A percentile compares a stretch with the other conserved stretches of the same genome.
Evolutionary conservation across 2,113 vertebrate genomes (phyloP).

Genomic region (Thomomys bottae): DNA sequence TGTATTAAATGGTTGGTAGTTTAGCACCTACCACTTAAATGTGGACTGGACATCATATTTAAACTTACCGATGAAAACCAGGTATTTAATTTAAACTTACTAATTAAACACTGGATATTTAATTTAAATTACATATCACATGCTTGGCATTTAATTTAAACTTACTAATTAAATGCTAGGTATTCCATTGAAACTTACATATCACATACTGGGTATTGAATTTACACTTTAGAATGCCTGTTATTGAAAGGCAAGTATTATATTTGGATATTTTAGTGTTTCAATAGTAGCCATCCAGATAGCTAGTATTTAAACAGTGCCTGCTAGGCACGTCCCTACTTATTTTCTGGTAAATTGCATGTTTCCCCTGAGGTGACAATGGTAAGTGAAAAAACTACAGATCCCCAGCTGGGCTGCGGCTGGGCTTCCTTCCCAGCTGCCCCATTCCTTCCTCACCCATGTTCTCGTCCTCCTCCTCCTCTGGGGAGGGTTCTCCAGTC

Average conservation of each 20-base stretch:
- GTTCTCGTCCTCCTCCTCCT: accelerated
- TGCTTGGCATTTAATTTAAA: background rate
- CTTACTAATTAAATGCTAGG: background rate
- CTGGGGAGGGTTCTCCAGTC: accelerated
- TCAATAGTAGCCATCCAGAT: accelerated
- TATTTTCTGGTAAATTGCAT: background rate
- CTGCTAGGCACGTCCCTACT: background rate
- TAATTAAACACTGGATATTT: background rate
- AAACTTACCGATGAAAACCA: background rate
- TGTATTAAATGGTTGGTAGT: background rate
- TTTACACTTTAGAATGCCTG: background rate
- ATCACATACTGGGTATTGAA: background rate
- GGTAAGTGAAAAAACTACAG: accelerated
- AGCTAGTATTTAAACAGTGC: accelerated
- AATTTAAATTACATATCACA: background rate
- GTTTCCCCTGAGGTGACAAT: no score
- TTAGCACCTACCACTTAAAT: background rate
- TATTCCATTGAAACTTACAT: background rate
- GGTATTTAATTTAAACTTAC: background rate
- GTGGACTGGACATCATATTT: background rate
- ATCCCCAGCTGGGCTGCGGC: accelerated
- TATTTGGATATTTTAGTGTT: background rate
- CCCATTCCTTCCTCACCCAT: background rate
- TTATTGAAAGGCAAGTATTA: background rate
- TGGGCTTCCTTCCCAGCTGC: background rate